phyloP scores from a whole-genome alignment of 2,797 vertebrate genomes.

The Diplodus sargus region DNA sequence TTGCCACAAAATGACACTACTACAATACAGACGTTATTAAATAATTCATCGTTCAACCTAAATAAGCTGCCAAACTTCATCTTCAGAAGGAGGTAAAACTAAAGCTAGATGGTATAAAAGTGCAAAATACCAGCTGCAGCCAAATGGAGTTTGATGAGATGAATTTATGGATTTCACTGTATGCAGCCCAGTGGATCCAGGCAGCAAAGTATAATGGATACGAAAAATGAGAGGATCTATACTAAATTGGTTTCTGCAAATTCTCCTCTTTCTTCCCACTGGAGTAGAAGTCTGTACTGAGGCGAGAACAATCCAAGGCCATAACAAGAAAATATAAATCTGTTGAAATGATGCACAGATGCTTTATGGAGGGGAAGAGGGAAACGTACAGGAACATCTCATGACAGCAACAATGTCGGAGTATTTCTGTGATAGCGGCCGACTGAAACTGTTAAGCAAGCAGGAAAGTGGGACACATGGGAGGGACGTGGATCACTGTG shows the following conservation, averaged over 20 bases:
- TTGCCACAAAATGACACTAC: neutral
- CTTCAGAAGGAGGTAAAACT: neutral
- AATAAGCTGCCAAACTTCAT: neutral
- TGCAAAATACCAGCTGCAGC: neutral
- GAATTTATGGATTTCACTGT: constrained; percentile 23
- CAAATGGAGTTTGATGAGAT: constrained; percentile 25
- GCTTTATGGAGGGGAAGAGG: constrained; percentile 13
- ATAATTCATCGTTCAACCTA: neutral
- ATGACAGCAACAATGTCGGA: neutral
- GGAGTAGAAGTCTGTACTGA: constrained; percentile 12
- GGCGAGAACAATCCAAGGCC: constrained; percentile 8
- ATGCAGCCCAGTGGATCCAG: constrained; percentile 33
- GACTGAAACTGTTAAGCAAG: constrained; percentile 20
- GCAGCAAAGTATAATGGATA: constrained; percentile 33
- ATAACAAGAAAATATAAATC: constrained; percentile 13
- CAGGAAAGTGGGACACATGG: constrained; percentile 29
- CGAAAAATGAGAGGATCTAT: constrained; percentile 27
- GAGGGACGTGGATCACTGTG: constrained; percentile 34
- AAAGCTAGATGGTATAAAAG: neutral
- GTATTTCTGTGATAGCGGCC: constrained; percentile 20
- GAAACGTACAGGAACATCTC: constrained; percentile 1
- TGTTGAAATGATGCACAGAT: constrained; percentile 16
- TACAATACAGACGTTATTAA: too few relatives aligned
- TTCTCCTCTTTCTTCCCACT: constrained; percentile 3
- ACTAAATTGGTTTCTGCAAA: constrained; percentile 40